Conservation (phyloP, 30 jellyfish, hydroid and myxozoan species). For the Clytia hemisphaerica region DNA sequence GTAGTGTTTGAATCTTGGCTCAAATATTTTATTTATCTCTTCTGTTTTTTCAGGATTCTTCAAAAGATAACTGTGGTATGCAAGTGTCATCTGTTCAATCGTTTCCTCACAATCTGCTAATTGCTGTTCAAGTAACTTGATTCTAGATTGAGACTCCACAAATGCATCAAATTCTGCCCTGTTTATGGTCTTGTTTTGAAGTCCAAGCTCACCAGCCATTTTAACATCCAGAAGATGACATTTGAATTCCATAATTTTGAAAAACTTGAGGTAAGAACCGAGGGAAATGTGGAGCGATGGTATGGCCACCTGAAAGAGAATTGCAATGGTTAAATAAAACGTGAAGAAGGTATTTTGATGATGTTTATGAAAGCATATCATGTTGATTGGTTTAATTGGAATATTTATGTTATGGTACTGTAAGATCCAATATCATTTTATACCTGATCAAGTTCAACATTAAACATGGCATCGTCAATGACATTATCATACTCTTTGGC, state of each 20-base stretch:
- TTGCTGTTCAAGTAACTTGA: too few species aligned
- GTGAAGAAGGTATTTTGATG: background rate
- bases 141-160: background rate
- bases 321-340: conserved; percentile 1
- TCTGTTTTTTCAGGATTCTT: conserved; percentile 11
- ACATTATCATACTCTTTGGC: conserved; percentile 8
- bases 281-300: conserved; percentile 63
- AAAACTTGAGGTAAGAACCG: conserved; percentile 21
- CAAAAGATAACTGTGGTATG: background rate
- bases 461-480: conserved; percentile 7
- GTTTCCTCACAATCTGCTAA: background rate
- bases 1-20: conserved; percentile 4
- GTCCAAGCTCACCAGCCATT: conserved; percentile 24
- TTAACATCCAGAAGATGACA: conserved; percentile 23
- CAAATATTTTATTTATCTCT: background rate
- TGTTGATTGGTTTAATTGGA: background rate
- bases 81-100: conserved; percentile 2
- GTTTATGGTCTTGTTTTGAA: background rate
- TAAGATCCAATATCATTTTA: background rate
- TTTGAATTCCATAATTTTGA: conserved; percentile 18
- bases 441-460: conserved; percentile 23
- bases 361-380: background rate
- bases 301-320: conserved; percentile 37
- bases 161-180: conserved; percentile 2
- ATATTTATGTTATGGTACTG: background rate